Conservation (phyloP, 2,113 vertebrate genomes). For the Garra rufa region DNA sequence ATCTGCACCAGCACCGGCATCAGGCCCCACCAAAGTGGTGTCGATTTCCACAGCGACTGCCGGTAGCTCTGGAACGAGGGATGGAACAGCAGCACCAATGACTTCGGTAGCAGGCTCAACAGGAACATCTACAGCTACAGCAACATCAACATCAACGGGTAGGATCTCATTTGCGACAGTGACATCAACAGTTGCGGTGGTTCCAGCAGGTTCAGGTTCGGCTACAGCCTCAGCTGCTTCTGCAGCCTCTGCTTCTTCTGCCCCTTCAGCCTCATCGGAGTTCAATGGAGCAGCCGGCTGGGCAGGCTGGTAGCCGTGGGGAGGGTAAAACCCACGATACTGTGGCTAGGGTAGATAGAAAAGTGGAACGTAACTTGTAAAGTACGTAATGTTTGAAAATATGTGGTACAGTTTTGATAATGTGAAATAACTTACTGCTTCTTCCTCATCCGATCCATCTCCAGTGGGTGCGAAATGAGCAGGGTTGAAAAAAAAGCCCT, state of each 20-base stretch:
- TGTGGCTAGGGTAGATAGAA: not conserved
- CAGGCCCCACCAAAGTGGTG: conserved; percentile 22
- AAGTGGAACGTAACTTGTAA: not conserved
- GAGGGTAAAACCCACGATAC: conserved; percentile 18
- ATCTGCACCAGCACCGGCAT: conserved; percentile 29
- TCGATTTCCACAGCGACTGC: conserved; percentile 30
- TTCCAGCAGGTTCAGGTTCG: conserved; percentile 35
- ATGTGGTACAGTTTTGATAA: not conserved
- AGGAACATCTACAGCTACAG: not conserved
- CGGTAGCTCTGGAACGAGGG: conserved; percentile 18
- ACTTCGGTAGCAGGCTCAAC: not conserved
- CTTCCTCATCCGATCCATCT: conserved; percentile 71
- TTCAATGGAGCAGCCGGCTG: conserved; percentile 61
- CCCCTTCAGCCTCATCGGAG: conserved; percentile 72
- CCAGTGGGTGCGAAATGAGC: conserved; percentile 24
- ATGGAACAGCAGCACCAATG: conserved; percentile 32
- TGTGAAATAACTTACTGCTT: conserved; percentile 57
- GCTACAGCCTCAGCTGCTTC: conserved; percentile 57
- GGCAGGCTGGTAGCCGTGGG: conserved; percentile 49
- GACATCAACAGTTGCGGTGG: conserved; percentile 32
- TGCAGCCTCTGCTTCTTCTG: conserved; percentile 51
- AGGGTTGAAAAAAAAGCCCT: conserved; percentile 45
- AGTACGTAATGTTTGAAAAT: not conserved
- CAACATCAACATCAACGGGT: not conserved
- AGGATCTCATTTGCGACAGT: not conserved